A percentile compares a stretch with the other conserved stretches of the same genome.
Evolutionary conservation across 2,113 vertebrate species (phyloP).

Genomic region (Hydrolagus affinis): DNA sequence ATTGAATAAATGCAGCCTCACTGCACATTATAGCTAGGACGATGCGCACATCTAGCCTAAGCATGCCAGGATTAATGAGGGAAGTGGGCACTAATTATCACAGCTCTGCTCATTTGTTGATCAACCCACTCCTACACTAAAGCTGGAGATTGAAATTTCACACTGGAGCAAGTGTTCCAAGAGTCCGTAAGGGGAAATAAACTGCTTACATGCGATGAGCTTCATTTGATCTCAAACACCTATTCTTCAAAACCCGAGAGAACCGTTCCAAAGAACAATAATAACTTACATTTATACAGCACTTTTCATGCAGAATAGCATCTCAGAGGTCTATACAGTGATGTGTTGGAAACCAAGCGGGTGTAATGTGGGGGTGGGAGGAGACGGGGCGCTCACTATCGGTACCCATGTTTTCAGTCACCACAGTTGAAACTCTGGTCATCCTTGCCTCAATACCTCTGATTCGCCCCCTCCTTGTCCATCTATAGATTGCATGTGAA

Average conservation of each 20-base stretch:
- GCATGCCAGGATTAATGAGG: background rate
- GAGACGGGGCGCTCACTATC: too few relatives aligned
- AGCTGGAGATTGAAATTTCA: background rate
- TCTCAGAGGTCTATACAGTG: too few relatives aligned
- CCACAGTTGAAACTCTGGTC: too few relatives aligned
- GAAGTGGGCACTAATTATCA: background rate
- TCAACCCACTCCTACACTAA: background rate
- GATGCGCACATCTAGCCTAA: background rate
- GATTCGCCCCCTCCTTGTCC: too few relatives aligned
- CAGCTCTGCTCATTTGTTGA: background rate
- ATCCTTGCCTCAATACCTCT: too few relatives aligned
- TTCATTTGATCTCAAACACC: background rate
- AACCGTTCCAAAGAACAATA: background rate
- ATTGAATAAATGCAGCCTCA: background rate
- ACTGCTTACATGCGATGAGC: too few relatives aligned
- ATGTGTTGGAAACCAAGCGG: too few relatives aligned
- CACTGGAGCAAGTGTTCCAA: background rate
- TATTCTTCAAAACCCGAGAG: conserved; percentile 1
- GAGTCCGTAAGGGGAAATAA: background rate
- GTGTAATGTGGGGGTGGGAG: too few relatives aligned
- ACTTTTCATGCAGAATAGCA: background rate
- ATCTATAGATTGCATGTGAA: too few relatives aligned
- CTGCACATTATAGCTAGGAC: background rate
- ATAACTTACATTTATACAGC: background rate
- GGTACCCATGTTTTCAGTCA: too few relatives aligned